phyloP scores from a whole-genome alignment of 2,797 vertebrate genomes.

The Paedocypris micromegethes region DNA sequence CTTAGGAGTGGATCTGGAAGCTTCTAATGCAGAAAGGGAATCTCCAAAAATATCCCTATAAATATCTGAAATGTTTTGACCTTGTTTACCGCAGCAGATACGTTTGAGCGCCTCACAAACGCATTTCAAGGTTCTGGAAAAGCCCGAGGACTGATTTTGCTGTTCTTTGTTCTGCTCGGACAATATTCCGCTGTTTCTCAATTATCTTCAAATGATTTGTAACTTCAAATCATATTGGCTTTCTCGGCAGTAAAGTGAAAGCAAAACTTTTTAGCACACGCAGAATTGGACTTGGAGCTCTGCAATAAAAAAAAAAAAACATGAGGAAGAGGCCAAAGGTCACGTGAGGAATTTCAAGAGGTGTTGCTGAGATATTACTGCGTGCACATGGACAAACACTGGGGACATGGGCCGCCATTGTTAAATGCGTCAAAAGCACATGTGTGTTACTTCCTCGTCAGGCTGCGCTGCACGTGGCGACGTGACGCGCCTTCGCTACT shows the following conservation, averaged over 20 bases:
- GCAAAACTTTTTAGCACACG: not conserved
- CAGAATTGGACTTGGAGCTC: not conserved
- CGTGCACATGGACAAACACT: conserved; percentile 8
- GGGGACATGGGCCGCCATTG: conserved; percentile 44
- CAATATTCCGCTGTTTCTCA: conserved; percentile 17
- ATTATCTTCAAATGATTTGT: not conserved
- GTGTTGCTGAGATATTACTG: not conserved
- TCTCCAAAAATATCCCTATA: conserved; percentile 28
- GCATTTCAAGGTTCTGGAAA: conserved; percentile 13
- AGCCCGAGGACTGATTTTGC: conserved; percentile 5
- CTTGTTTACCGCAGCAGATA: conserved; percentile 38
- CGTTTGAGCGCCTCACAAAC: conserved; percentile 39
- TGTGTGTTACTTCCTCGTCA: conserved; percentile 29
- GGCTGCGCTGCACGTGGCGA: conserved; percentile 49
- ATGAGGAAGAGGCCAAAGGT: not conserved
- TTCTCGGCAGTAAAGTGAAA: not conserved
- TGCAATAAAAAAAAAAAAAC: too few species aligned
- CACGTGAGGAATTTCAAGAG: not conserved
- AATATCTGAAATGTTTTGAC: conserved; percentile 24
- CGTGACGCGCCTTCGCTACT: conserved; percentile 46
- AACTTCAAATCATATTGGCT: conserved; percentile 1
- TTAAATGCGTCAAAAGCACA: conserved; percentile 41
- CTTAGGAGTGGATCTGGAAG: conserved; percentile 42
- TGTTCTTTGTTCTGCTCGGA: conserved; percentile 31
- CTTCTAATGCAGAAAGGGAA: conserved; percentile 32